Conservation (phyloP, 2,888 invertebrate genomes). For the Lysandra coridon region DNA sequence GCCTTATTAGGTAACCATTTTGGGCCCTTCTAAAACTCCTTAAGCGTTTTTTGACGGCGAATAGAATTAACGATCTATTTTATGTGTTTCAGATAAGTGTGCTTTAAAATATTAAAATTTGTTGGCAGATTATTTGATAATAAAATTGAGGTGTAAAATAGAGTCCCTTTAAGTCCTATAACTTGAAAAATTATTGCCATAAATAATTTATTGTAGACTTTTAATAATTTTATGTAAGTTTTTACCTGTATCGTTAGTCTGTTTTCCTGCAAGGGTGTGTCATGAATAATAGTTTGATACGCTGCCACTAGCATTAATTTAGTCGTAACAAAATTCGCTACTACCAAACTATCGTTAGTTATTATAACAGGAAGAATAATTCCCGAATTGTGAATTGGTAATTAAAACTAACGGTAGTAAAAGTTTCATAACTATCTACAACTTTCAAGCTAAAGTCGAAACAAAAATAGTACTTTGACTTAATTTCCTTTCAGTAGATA, state of each 20-base stretch:
- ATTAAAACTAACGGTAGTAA: too few relatives aligned
- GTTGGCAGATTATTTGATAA: conserved; percentile 15
- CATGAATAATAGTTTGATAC: too few relatives aligned
- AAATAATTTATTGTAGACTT: neutral
- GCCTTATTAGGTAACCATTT: conserved; percentile 65
- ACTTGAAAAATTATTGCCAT: neutral
- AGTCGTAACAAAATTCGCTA: too few relatives aligned
- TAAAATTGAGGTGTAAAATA: conserved; percentile 6
- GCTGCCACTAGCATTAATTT: too few relatives aligned
- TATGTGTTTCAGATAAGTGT: conserved; percentile 23
- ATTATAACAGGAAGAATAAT: too few relatives aligned
- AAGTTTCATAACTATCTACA: neutral
- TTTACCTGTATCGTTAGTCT: too few relatives aligned
- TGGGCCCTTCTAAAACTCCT: conserved; percentile 44
- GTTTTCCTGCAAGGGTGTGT: too few relatives aligned
- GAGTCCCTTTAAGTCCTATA: too few relatives aligned
- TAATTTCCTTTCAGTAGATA: neutral
- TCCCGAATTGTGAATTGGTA: too few relatives aligned
- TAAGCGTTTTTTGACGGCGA: conserved; percentile 28
- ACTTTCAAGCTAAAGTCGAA: neutral
- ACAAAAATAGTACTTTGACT: neutral
- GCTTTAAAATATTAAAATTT: neutral
- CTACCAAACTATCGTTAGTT: too few relatives aligned
- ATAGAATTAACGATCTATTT: conserved; percentile 20
- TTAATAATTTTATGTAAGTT: too few relatives aligned